Base-by-base conservation (phyloP, 2,113 vertebrate genomes). In the Talpa occidentalis region DNA sequence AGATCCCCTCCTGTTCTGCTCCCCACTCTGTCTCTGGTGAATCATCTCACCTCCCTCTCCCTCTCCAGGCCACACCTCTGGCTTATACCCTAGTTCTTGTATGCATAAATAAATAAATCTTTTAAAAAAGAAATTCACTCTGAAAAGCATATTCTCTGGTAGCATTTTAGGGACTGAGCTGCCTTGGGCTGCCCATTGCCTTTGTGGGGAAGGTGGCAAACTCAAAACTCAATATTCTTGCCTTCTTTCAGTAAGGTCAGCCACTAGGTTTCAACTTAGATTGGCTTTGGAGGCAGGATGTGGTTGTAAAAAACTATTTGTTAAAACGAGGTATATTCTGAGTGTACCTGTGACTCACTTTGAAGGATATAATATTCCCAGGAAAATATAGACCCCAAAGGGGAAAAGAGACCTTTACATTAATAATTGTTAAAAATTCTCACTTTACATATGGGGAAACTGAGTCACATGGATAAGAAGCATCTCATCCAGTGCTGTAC, bases 211-310 rank as follows among this genome's bases (percentile, higher is more conserved):
- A 62, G 35, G 6, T 14, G 6, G 16, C 6, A 24, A 73, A 21
- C 10, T 9, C 4, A 49, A 47, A 42, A n/a, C 44, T 78, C 30
- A 30, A 1, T 11, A n/a, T 94, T 80, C 86, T 79, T 32, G 59
- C 26, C 74, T 28, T 26, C 4, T 80, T 6, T 87, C 52, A 52
- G 3, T 42, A 17, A 64, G 22, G 76, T 83, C 70, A 66, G 66
- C 66, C 90, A 28, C 42, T 59, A 30, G 8, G 21, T n/a, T 90
- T 92, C 93, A 66, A 89, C 49, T 72, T 83, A 73, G 94, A 72
- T 83, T 92, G 84, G 37, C 83, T 87, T 62, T 84, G 47, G 9
- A 60, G 32, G 28, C 21, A 76, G 15, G 19, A 21, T 32, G 1
- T 81, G 47, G 10, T 32, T 92, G 3, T 22, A 73, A 89, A 88